Evolutionary conservation across 2,888 invertebrate species (phyloP).

Genomic region (Cinara cedri): DNA sequence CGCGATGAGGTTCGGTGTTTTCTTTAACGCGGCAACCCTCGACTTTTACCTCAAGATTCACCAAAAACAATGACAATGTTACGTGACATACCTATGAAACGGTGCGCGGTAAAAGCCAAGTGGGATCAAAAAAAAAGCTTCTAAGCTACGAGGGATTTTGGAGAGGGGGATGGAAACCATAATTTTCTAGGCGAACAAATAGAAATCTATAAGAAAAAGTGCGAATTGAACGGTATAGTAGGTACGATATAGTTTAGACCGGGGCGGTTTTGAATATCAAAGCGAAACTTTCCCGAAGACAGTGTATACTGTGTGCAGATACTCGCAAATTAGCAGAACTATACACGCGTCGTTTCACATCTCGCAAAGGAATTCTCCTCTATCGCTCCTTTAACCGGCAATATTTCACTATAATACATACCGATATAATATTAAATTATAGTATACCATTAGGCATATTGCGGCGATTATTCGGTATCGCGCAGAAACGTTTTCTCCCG

Average conservation of each 20-base stretch:
- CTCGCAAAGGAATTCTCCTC: background rate
- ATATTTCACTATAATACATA: no score
- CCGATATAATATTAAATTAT: no score
- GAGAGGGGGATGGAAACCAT: background rate
- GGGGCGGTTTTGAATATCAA: conserved; percentile 16
- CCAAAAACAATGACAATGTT: conserved; percentile 9
- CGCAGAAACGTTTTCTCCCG: background rate
- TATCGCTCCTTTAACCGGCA: background rate
- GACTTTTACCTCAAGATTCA: background rate
- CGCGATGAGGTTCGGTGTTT: background rate
- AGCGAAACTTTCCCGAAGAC: conserved; percentile 11
- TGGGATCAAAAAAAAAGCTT: conserved; percentile 21
- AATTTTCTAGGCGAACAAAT: background rate
- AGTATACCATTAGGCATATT: background rate
- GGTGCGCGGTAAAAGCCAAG: background rate
- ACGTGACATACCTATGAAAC: conserved; percentile 3
- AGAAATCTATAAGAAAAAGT: no score
- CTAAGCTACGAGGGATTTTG: conserved; percentile 5
- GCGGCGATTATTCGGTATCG: conserved; percentile 13
- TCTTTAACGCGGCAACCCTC: background rate
- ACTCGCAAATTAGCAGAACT: background rate
- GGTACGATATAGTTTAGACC: no score
- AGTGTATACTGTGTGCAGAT: no score
- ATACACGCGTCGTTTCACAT: background rate
- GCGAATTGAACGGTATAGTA: no score